A percentile compares a stretch with the other conserved stretches of the same genome.
Evolutionary conservation across 2,797 vertebrate genomes (phyloP).

Genomic region (Molossus alvarezi): DNA sequence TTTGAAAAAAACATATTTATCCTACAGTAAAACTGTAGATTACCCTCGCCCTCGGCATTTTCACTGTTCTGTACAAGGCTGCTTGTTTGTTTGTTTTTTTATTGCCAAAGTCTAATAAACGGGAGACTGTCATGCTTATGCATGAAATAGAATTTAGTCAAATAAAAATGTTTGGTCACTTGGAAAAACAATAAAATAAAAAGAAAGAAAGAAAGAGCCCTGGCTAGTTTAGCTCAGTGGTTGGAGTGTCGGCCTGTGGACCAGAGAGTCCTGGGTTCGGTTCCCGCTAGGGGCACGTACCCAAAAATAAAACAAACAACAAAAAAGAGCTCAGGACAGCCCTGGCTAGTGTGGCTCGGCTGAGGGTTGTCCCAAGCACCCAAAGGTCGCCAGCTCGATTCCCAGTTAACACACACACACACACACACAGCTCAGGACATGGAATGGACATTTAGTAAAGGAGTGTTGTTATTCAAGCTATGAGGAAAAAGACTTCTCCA

Average conservation of each 20-base stretch:
- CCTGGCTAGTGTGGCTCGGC: no score
- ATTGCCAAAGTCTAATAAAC: constrained; percentile 97
- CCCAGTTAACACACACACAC: no score
- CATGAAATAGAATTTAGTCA: constrained; percentile 94
- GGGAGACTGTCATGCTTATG: constrained; percentile 93
- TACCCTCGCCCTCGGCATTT: constrained; percentile 89
- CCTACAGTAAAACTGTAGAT: constrained; percentile 93
- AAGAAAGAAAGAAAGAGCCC: no score
- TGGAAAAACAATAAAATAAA: constrained; percentile 86
- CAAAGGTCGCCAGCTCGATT: no score
- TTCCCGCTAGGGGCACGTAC: no score
- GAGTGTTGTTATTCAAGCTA: neutral
- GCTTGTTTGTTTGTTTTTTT: constrained; percentile 90
- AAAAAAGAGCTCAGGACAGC: no score
- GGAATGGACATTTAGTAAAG: constrained; percentile 7
- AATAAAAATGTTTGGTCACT: constrained; percentile 94
- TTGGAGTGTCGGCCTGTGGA: no score
- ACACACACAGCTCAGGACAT: neutral
- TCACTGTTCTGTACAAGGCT: constrained; percentile 94
- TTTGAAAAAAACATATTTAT: constrained; percentile 94
- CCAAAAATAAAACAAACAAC: no score
- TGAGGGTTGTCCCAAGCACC: no score
- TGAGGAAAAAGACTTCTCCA: neutral
- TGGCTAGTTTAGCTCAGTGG: no score
- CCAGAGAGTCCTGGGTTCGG: no score